Evolutionary conservation across 2,888 invertebrate species (phyloP), one percentile per base, ranked within the genome.

Genomic region (Acrobeloides nanus): DNA sequence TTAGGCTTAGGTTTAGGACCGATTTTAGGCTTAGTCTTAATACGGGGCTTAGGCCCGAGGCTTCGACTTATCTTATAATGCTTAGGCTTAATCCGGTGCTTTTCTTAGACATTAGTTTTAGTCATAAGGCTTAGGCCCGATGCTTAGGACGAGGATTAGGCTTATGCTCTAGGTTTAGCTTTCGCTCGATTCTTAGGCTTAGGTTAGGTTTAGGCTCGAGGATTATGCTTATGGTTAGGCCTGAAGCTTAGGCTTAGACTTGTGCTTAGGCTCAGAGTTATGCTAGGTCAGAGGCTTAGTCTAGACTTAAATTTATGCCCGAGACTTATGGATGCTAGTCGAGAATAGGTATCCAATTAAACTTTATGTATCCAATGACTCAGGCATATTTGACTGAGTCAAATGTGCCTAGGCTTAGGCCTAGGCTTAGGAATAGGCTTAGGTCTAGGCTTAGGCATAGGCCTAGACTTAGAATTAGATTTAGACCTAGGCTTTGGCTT

Each of bases 1-100:
- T 52, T 51, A 51, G 51, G 50, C 51, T 50, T 52, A 52, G 54
- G 53, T 51, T 50, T 50, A 50, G 51, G 50, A 50, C 53, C 53
- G 45, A 45, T 38, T 45, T 53, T 53, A 53, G 51, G 39, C 53
- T 53, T 53, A 50, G 51, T 38, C 49, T 49, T 49, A 49, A 52
- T 38, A 45, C 54, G 34, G 50, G 31, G 15, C 17, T 49, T 48
- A 46, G 46, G 47, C 46, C 47, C n/a, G 27, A 46, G 46, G 47
- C 46, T 46, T 48, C 44, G 46, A 32, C 52, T 48, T 53, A 48
- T 45, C 31, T 48, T 46, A 7, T 38, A 12, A 38, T 18, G 48
- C 50, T 48, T 32, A 46, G 46, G 47, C 46, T 46, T 48, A 46
- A 47, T 27, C 46, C 47, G 27, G 47, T 48, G 47, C 48, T 48